Conservation (phyloP, 1,140 invertebrate genomes). For the Lucilia sericata region DNA sequence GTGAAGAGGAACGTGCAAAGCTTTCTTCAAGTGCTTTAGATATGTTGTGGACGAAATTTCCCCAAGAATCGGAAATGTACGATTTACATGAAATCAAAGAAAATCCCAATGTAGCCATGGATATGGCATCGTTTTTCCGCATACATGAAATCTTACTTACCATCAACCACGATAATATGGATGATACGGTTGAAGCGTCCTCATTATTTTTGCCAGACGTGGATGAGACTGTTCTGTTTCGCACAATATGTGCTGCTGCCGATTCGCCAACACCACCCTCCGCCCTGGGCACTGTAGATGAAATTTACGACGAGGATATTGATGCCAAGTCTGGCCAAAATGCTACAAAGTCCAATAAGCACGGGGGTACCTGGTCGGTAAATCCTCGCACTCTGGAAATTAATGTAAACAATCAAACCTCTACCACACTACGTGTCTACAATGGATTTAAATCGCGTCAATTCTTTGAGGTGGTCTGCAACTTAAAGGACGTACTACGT, state of each 20-base stretch:
- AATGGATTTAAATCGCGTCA: constrained; percentile 58
- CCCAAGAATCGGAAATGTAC: constrained; percentile 54
- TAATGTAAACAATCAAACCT: constrained; percentile 42
- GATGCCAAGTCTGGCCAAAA: constrained; percentile 51
- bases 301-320: constrained; percentile 46
- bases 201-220: constrained; percentile 59
- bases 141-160: constrained; percentile 65
- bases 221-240: constrained; percentile 63
- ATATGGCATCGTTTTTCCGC: constrained; percentile 57
- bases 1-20: constrained; percentile 53
- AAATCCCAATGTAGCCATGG: constrained; percentile 58
- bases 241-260: constrained; percentile 56
- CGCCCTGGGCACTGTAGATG: constrained; percentile 58
- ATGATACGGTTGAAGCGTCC: constrained; percentile 59
- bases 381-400: constrained; percentile 50
- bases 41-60: constrained; percentile 56
- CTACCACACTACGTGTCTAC: constrained; percentile 49
- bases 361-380: constrained; percentile 58
- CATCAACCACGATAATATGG: constrained; percentile 58
- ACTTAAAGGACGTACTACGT: constrained; percentile 51
- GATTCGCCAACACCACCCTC: constrained; percentile 57
- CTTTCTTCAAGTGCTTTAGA: constrained; percentile 57
- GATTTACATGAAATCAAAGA: constrained; percentile 56
- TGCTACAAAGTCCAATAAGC: constrained; percentile 39
- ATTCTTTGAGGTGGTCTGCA: constrained; percentile 60